Evolutionary conservation across 1,140 invertebrate species (phyloP).

Genomic region (Metaphire vulgaris): DNA sequence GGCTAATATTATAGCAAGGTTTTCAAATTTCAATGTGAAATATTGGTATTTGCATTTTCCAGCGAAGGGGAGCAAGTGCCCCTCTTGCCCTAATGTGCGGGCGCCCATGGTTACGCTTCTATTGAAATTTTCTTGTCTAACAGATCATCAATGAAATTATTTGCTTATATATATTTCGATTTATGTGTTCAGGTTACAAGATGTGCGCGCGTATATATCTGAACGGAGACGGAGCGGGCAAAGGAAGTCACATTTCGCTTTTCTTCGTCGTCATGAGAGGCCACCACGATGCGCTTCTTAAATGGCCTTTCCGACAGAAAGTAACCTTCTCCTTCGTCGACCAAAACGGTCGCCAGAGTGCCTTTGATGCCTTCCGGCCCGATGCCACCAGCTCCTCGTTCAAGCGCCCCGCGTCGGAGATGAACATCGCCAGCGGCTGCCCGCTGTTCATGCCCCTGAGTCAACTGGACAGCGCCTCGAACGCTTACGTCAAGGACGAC

Average conservation of each 20-base stretch:
- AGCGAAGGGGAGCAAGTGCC: no score
- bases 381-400: slow-evolving; percentile 36
- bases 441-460: slow-evolving; percentile 48
- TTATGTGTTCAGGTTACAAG: slow-evolving; percentile 63
- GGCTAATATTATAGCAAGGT: no score
- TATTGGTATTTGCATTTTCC: no score
- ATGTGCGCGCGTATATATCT: slow-evolving; percentile 75
- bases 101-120: no score
- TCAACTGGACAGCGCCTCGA: no score
- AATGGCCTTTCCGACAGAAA: slow-evolving; percentile 51
- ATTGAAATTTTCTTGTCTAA: no score
- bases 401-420: slow-evolving; percentile 40
- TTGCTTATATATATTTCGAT: no score
- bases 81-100: no score
- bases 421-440: no score
- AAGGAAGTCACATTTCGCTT: slow-evolving; percentile 45
- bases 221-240: slow-evolving; percentile 60
- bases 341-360: slow-evolving; percentile 35
- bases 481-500: slow-evolving; percentile 47
- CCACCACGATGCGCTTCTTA: slow-evolving; percentile 43
- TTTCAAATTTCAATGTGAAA: no score
- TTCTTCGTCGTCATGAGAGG: slow-evolving; percentile 51
- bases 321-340: no score
- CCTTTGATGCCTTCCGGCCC: slow-evolving; percentile 46
- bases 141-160: no score